Evolutionary conservation across 2,797 vertebrate genomes (phyloP), one percentile per base, ranked within the genome.

Genomic region (Argya squamiceps): DNA sequence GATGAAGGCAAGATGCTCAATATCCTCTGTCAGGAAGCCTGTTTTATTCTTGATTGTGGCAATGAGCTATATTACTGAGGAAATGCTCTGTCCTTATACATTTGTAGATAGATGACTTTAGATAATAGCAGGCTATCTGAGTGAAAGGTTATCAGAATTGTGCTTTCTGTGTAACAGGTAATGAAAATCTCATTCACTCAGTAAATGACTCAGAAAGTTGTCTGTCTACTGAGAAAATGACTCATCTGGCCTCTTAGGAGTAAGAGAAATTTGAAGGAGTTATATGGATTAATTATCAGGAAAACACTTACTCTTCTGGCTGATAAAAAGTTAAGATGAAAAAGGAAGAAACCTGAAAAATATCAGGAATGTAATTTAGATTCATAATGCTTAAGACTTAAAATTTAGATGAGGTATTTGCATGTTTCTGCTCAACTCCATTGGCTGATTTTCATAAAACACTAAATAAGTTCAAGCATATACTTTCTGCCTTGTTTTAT

Each of bases 21-120:
- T 73, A 95, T 97, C 92, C 88, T 95, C 86, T 94, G 70, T 84
- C 97, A 95, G 75, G 92, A 92, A 97, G 84, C 36, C 53, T 94
- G 73, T 92, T 97, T 96, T 97, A 92, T 93, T 96, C 94, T 91
- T 96, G 91, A 96, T 94, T 95, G 64, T 76, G 94, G 50, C 94
- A 97, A 96, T 92, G 94, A 97, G 67, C 64, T 95, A 13, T 80
- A 92, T 96, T 94, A 94, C 81, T 93, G 94, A 95, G 97, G 96
- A 95, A 95, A 97, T 93, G 29, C 81, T 96, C 92, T 97, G 71
- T 96, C 93, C 96, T 97, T 94, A 94, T 88, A 94, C 59, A 92
- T 97, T 92, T 96, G 84, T n/a, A 97, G 97, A 97, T 96, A 96
- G 93, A 96, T 96, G 81, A 67, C 65, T 94, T 95, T 85, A 88